Evolutionary conservation across 2,797 vertebrate genomes (phyloP).

Genomic region (Tokudaia tokunoshimensis): DNA sequence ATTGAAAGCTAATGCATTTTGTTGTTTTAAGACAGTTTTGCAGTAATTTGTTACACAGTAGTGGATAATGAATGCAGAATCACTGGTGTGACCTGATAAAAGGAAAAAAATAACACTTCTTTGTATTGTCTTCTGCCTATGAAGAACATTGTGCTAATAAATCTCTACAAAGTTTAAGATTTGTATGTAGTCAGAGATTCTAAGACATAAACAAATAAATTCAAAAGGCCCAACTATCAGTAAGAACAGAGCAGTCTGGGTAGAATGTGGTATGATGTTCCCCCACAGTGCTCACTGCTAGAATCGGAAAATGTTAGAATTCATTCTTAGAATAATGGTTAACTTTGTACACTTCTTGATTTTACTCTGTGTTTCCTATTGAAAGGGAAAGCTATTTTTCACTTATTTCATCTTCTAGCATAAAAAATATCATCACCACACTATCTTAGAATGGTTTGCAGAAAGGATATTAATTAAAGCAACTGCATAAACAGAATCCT

Average conservation of each 20-base stretch:
- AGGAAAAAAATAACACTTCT: constrained; percentile 31
- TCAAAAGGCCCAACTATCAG: background rate
- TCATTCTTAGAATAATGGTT: constrained; percentile 45
- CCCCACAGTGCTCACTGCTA: constrained; percentile 6
- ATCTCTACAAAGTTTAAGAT: constrained; percentile 26
- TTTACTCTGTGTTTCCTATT: constrained; percentile 39
- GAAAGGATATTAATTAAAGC: constrained; percentile 72
- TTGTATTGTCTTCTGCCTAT: constrained; percentile 39
- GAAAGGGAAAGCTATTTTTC: constrained; percentile 67
- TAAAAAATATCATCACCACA: constrained; percentile 56
- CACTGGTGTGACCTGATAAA: background rate
- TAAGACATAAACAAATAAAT: constrained; percentile 32
- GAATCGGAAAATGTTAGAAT: constrained; percentile 53
- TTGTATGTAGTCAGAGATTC: constrained; percentile 60
- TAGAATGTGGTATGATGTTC: constrained; percentile 4
- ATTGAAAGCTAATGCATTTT: constrained; percentile 22
- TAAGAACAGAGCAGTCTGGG: background rate
- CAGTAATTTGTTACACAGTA: constrained; percentile 24
- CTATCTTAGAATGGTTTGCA: constrained; percentile 38
- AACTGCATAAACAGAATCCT: constrained; percentile 58
- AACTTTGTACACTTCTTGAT: constrained; percentile 49
- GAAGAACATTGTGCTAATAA: constrained; percentile 34
- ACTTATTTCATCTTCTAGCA: constrained; percentile 45
- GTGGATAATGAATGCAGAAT: constrained; percentile 36
- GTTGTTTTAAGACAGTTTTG: constrained; percentile 21